phyloP scores from a whole-genome alignment of 2,888 invertebrate species.

The Hypercompe scribonia region DNA sequence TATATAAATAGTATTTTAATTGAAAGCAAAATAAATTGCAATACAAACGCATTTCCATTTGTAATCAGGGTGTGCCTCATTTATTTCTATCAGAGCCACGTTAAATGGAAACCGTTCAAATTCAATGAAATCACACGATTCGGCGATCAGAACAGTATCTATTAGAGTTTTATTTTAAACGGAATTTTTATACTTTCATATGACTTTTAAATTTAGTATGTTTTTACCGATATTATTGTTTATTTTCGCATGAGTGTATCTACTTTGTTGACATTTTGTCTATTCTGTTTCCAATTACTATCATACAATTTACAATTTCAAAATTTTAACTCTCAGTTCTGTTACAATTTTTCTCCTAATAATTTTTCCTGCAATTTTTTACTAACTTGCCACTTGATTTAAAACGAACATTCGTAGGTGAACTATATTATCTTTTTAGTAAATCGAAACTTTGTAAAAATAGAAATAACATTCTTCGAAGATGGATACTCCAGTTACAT shows the following conservation, averaged over 20 bases:
- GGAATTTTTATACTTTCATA: slow-evolving; percentile 7
- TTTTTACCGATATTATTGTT: not conserved
- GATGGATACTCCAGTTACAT: not conserved
- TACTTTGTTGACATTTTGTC: not conserved
- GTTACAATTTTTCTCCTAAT: no score
- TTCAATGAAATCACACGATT: slow-evolving; percentile 26
- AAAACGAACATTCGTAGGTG: no score
- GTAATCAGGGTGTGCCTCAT: slow-evolving; percentile 34
- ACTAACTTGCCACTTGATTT: no score
- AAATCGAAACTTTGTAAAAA: not conserved
- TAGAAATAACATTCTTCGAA: not conserved
- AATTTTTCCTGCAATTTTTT: no score
- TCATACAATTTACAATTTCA: not conserved
- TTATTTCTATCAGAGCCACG: slow-evolving; percentile 34
- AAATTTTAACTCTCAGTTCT: no score
- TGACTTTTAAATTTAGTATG: slow-evolving; percentile 8
- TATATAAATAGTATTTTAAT: not conserved
- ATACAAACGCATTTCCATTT: slow-evolving; percentile 39
- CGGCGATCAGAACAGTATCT: slow-evolving; percentile 4
- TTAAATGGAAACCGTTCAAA: slow-evolving; percentile 25
- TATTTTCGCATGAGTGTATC: not conserved
- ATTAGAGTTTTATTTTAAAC: slow-evolving; percentile 16
- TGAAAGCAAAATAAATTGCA: slow-evolving; percentile 36
- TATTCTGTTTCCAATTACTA: not conserved
- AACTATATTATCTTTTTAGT: no score